Conservation (phyloP, 2,113 vertebrate genomes). For the Cardinalis cardinalis region DNA sequence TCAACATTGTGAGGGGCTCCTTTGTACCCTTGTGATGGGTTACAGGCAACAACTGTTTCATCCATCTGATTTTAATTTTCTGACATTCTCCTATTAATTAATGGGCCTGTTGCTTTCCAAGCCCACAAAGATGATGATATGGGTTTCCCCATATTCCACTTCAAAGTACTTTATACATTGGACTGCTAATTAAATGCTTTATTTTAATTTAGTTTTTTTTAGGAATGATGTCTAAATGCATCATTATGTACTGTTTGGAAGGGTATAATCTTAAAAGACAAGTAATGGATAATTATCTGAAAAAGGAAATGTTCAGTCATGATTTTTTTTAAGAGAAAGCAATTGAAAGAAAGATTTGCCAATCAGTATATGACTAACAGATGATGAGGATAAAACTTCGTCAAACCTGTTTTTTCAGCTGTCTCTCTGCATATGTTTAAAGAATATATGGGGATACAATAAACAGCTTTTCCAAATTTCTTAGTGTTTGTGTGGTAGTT, state of each 20-base stretch:
- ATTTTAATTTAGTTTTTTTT: not conserved
- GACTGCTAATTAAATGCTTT: not conserved
- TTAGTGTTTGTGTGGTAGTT: not conserved
- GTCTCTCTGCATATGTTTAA: not conserved
- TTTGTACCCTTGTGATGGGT: not conserved
- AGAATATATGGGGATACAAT: not conserved
- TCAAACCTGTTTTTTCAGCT: not conserved
- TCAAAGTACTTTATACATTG: not conserved
- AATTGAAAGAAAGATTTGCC: not conserved
- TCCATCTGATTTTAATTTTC: not conserved
- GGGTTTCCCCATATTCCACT: not conserved
- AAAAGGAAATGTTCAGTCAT: not conserved
- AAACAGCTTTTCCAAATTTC: not conserved
- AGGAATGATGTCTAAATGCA: not conserved
- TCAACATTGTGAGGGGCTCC: not conserved
- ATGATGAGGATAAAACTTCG: not conserved
- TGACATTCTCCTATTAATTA: not conserved
- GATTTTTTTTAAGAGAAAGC: not conserved
- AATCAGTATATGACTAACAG: not conserved
- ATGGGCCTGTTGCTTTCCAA: not conserved
- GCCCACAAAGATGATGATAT: not conserved
- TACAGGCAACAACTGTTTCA: not conserved
- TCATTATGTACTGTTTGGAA: not conserved
- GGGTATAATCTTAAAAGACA: not conserved
- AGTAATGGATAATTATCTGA: not conserved